Conservation (phyloP, 2,888 invertebrate genomes). For the Spodoptera littoralis region DNA sequence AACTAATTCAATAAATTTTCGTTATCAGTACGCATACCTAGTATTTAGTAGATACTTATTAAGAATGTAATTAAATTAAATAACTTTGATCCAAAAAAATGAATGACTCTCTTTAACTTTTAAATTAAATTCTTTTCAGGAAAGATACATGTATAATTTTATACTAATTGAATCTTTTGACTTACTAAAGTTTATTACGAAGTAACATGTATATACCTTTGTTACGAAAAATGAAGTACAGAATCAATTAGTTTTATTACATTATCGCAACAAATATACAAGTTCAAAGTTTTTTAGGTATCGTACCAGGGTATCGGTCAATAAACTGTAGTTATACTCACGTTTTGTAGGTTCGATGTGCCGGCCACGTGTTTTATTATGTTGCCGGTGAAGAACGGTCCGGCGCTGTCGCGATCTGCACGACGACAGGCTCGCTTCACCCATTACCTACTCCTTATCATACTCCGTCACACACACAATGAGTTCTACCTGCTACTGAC, state of each 20-base stretch:
- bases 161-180: conserved; percentile 3
- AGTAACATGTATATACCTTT: conserved; percentile 1
- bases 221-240: neutral
- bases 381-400: conserved; percentile 66
- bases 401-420: conserved; percentile 78
- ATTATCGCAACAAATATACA: conserved; percentile 3
- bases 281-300: conserved; percentile 30
- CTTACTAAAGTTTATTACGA: conserved; percentile 21
- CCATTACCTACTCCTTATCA: conserved; percentile 63
- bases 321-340: conserved; percentile 68
- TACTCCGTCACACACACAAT: conserved; percentile 58
- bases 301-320: conserved; percentile 43
- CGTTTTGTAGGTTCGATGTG: conserved; percentile 72
- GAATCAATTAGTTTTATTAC: conserved; percentile 11
- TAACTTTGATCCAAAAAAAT: no score
- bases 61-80: no score
- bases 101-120: no score
- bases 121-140: no score
- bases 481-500: conserved; percentile 52
- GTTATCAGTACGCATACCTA: no score
- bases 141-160: no score
- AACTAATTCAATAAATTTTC: no score
- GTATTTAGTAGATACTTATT: no score
- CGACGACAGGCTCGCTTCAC: conserved; percentile 78
- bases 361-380: conserved; percentile 81